Evolutionary conservation across 2,888 invertebrate species (phyloP), one percentile per base, ranked within the genome.

Genomic region (Pimpla rufipes): DNA sequence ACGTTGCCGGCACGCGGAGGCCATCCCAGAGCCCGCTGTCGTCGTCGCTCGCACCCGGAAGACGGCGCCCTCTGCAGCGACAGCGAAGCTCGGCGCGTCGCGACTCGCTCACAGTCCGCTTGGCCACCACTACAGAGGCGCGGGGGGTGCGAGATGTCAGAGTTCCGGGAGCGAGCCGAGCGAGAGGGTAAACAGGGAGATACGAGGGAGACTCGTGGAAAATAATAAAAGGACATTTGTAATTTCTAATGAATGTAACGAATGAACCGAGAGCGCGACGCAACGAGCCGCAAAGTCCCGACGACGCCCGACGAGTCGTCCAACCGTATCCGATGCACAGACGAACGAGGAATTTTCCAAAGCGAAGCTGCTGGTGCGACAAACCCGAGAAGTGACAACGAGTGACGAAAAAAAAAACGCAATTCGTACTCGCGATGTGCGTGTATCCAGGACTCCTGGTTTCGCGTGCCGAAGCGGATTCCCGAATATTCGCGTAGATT

Each of bases 41-140:
- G 16, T 74, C 73, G 68, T 52, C 73, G 21, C 8, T 40, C 2
- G n/a, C 45, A 55, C 11, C 52, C 74, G 45, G 68, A 67, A 79
- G 55, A 66, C 57, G 18, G 74, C 78, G 64, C 70, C 74, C 42
- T 47, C 73, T 81, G 52, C 45, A 11, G 45, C 62, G 73, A 55
- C 29, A 23, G 16, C 13, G 23, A 82, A 82, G 77, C 81, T 81
- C 57, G n/a, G 16, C 35, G 18, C 23, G 55, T 23, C 13, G 13
- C 52, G 40, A 47, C 35, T 45, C 62, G n/a, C 70, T 5, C 3
- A 3, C 29, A 29, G 47, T 70, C 67, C 59, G 68, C 59, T 83
- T 57, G 45, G 79, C 71, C 73, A 75, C 71, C 73, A 75, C 71
- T 76, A 64, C 66, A 42, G n/a, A n/a, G 67, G 78, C 77, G 75